These are phyloP conservation scores for Drosophila paranaensis DNA, from an alignment of 2,888 invertebrate genomes.

Conservation along the genomic window DNA sequence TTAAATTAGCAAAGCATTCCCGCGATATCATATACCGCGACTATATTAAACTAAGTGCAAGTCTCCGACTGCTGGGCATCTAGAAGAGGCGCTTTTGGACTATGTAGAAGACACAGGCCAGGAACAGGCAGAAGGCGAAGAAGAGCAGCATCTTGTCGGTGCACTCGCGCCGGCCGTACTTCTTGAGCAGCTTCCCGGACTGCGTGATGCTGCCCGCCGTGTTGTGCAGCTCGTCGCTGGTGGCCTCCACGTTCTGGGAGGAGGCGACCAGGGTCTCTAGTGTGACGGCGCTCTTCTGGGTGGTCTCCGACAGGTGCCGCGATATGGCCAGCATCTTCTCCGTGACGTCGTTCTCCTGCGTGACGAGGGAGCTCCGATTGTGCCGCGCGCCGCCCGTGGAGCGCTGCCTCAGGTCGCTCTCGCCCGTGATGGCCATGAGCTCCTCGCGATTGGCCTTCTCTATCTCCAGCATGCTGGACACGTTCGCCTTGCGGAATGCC, in stretches of 20 bases:
- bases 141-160: conserved; percentile 97
- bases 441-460: conserved; percentile 91
- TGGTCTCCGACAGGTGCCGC: conserved; percentile 93
- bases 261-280: conserved; percentile 91
- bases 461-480: conserved; percentile 91
- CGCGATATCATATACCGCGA: conserved; percentile 27
- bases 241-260: conserved; percentile 90
- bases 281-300: conserved; percentile 93
- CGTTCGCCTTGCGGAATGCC: conserved; percentile 92
- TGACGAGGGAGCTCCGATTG: conserved; percentile 87
- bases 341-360: conserved; percentile 88
- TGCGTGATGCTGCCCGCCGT: conserved; percentile 95
- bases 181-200: conserved; percentile 95
- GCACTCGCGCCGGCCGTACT: conserved; percentile 96
- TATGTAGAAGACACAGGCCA: conserved; percentile 96
- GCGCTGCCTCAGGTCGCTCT: conserved; percentile 88
- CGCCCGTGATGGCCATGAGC: conserved; percentile 86
- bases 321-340: conserved; percentile 94
- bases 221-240: conserved; percentile 92
- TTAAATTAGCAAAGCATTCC: conserved; percentile 45
- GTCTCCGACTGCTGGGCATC: conserved; percentile 42
- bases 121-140: conserved; percentile 94
- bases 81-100: conserved; percentile 95
- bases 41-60: conserved; percentile 4
- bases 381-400: conserved; percentile 76